Evolutionary conservation across 1,140 invertebrate genomes (phyloP).

Genomic region (Alviniconcha marisindica): DNA sequence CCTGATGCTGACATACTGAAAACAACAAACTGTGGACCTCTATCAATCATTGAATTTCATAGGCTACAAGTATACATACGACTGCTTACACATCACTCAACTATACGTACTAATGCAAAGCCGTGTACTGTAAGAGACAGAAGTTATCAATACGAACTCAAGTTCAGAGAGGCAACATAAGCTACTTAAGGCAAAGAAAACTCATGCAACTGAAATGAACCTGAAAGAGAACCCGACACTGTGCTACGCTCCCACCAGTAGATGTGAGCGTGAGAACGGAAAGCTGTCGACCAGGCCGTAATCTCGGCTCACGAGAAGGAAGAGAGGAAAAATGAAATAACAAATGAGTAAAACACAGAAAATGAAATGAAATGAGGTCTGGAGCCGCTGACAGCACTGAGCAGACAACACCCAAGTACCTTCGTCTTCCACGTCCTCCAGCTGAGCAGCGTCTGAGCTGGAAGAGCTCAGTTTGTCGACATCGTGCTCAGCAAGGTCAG

Average conservation of each 20-base stretch:
- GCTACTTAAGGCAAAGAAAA: slow-evolving; percentile 40
- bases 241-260: slow-evolving; percentile 22
- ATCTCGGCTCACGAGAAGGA: slow-evolving; percentile 28
- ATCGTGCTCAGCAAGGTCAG: slow-evolving; percentile 21
- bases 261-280: slow-evolving; percentile 26
- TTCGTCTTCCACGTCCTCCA: slow-evolving; percentile 65
- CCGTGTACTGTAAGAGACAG: slow-evolving; percentile 30
- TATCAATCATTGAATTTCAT: too few relatives aligned
- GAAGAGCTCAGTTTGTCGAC: slow-evolving; percentile 65
- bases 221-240: slow-evolving; percentile 37
- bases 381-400: not conserved
- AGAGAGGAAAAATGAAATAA: slow-evolving; percentile 36
- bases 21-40: not conserved
- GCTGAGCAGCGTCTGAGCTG: slow-evolving; percentile 67
- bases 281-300: not conserved
- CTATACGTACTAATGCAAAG: slow-evolving; percentile 17
- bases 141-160: slow-evolving; percentile 31
- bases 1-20: not conserved
- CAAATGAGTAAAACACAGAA: slow-evolving; percentile 29
- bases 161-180: slow-evolving; percentile 40
- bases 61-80: too few relatives aligned
- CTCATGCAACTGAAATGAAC: slow-evolving; percentile 45
- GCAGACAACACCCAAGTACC: slow-evolving; percentile 52
- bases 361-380: slow-evolving; percentile 39
- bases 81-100: too few relatives aligned